Base-by-base conservation (phyloP, 2,888 invertebrate genomes). In the Rhabditophanes sp. region DNA sequence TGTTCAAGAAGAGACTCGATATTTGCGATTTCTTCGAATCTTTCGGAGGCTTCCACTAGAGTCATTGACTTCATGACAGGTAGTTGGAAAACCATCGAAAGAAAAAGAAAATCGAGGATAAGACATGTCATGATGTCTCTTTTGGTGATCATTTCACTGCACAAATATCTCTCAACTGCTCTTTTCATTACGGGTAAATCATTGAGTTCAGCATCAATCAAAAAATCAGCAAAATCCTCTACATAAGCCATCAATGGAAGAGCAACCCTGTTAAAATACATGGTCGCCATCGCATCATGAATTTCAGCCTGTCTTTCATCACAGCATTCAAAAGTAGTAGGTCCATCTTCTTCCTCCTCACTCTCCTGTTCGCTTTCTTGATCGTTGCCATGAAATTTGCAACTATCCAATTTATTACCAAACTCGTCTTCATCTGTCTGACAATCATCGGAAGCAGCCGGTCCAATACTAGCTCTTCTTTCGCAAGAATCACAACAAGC, bases 31-130 rank as follows among this genome's bases (percentile, higher is more conserved):
- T 61, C 61, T 6, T 46, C 39, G 12, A 48, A 46, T 22, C 61
- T 32, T 21, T 37, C 38, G 7, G 29, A 34, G 7, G 59, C 21
- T 20, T 61, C 61, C 6, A 59, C 48, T 12, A 61, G 38, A 7
- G 58, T 60, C 59, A 61, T 61, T 1, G 52, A 55, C 33, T 62
- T 62, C 61, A 61, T 56, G 5, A 61, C 59, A 7, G 57, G 56
- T 27, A 62, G 39, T 34, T 53, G 52, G 44, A 58, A 58, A 53
- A 60, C 58, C 37, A 60, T 60, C 17, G 61, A 45, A 21, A 62
- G 43, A 41, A 61, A 61, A n/a, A 61, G 44, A 9, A 62, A 39
- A 27, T 61, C 58, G 11, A 61, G 40, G 3, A 62, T 36, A 2
- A 61, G 41, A 1, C 53, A 57, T 2, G 61, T 62, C 6, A 43